Percentiles rank a stretch among this genome's conserved stretches.
These are phyloP conservation scores for Plectus sambesii DNA, from an alignment of 1,140 invertebrate species.

Conservation along the genomic window DNA sequence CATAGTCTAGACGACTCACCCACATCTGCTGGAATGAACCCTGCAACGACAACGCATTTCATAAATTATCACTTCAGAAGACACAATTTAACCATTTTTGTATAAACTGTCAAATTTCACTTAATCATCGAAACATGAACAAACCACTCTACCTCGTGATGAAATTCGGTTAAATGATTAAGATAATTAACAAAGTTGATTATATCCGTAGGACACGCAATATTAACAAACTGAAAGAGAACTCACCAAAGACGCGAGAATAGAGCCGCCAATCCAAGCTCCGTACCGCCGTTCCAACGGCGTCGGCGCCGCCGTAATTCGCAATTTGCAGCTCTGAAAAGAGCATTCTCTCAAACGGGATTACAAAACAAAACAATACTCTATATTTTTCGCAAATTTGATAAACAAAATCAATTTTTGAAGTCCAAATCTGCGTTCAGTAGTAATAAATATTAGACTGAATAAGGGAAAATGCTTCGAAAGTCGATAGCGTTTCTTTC, in stretches of 20 bases:
- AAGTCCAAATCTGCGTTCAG: too few species aligned
- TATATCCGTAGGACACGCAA: slow-evolving; percentile 2
- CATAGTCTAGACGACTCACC: slow-evolving; percentile 91
- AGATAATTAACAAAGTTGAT: background rate
- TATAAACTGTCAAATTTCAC: slow-evolving; percentile 7
- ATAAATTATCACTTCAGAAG: too few species aligned
- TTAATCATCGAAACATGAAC: too few species aligned
- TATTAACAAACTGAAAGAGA: background rate
- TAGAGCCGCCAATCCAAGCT: slow-evolving; percentile 90
- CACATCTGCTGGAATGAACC: slow-evolving; percentile 96
- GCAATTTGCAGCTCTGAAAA: slow-evolving; percentile 56
- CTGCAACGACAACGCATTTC: too few species aligned
- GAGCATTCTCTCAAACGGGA: slow-evolving; percentile 72
- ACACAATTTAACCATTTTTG: too few species aligned
- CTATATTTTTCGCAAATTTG: slow-evolving; percentile 6
- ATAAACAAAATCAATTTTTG: too few species aligned
- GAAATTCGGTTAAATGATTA: too few species aligned
- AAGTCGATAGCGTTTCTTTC: too few species aligned
- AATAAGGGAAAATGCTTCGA: too few species aligned
- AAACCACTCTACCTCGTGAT: too few species aligned
- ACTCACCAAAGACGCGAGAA: slow-evolving; percentile 68
- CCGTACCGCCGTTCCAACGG: slow-evolving; percentile 69
- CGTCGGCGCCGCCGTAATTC: slow-evolving; percentile 44
- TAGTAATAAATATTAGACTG: too few species aligned
- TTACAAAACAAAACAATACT: slow-evolving; percentile 47